These are phyloP conservation scores for Baronia brevicornis DNA, from an alignment of 2,888 invertebrate species.

Conservation along the genomic window DNA sequence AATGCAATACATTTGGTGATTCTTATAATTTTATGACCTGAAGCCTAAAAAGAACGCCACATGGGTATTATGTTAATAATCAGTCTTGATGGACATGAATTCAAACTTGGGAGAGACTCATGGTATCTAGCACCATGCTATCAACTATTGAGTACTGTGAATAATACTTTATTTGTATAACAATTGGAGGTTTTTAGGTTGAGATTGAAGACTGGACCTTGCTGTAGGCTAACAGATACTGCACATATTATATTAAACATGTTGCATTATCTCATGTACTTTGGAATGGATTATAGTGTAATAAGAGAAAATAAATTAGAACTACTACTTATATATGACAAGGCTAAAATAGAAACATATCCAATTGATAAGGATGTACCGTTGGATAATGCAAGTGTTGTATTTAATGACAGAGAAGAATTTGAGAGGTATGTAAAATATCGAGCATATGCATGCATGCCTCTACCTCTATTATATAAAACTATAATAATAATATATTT, in stretches of 20 bases:
- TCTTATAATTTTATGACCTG: no score
- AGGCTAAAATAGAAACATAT: slow-evolving; percentile 45
- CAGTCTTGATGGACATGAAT: no score
- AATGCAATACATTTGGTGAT: no score
- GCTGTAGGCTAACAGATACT: slow-evolving; percentile 48
- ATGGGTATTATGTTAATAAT: no score
- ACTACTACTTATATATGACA: slow-evolving; percentile 45
- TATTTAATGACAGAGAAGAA: slow-evolving; percentile 47
- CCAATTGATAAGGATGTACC: slow-evolving; percentile 43
- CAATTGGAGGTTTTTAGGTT: slow-evolving; percentile 35
- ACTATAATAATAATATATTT: not conserved
- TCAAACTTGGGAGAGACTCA: no score
- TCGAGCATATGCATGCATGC: not conserved
- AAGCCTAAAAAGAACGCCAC: no score
- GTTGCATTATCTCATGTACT: slow-evolving; percentile 57
- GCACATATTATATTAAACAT: slow-evolving; percentile 42
- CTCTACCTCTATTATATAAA: not conserved
- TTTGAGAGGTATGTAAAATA: slow-evolving; percentile 48
- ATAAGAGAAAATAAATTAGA: slow-evolving; percentile 58
- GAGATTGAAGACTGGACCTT: slow-evolving; percentile 38
- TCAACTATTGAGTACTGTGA: no score
- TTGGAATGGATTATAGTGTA: slow-evolving; percentile 50
- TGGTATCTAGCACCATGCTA: no score
- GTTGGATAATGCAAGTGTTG: slow-evolving; percentile 50
- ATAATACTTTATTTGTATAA: no score